Base-by-base conservation (phyloP, 2,888 invertebrate species). In the Cryptocheilus praepositus region DNA sequence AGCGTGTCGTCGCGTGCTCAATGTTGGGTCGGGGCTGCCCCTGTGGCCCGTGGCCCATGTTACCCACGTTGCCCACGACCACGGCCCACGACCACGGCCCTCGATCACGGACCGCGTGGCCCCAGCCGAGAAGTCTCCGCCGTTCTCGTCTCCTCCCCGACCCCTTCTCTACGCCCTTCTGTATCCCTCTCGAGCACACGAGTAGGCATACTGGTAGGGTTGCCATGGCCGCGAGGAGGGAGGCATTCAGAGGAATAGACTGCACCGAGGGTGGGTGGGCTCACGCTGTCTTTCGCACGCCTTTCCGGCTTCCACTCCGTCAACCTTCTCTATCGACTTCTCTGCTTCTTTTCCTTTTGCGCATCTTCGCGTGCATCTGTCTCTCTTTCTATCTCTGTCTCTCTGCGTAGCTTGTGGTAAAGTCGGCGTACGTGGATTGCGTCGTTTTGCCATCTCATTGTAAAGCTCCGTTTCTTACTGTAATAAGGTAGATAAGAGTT, bases 1-100 rank as follows among this genome's bases (percentile, higher is more conserved):
- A 81, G 79, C 81, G 81, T 76, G 74, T 79, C 74, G 81, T 81
- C 81, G 81, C 81, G 81, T 81, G 81, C 76, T 79, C 70, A 64
- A 74, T 28, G 67, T 71, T 69, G 70, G 71, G 70, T 53, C 66
- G 67, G 71, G 70, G 76, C 36, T 36, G 13, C 36, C 13, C 36
- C 36, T 36, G 36, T 36, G 36, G 36, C 36, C 73, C 70, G 74
- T 75, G 74, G 74, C 70, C 72, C 70, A 70, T 70, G 77, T n/a
- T n/a, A 71, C 73, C 76, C 73, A 64, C 68, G 76, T 71, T 72
- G 63, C 63, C 61, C 7, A 28, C 28, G n/a, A n/a, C 28, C 28
- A 64, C 62, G 66, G 69, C 63, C 46, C 54, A 55, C 62, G 58
- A 73, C 28, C 28, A 64, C 62, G 66, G 69, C 63, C 46, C 54